These are phyloP conservation scores for Diachasmimorpha longicaudata DNA, from an alignment of 1,140 invertebrate genomes.

Conservation along the genomic window DNA sequence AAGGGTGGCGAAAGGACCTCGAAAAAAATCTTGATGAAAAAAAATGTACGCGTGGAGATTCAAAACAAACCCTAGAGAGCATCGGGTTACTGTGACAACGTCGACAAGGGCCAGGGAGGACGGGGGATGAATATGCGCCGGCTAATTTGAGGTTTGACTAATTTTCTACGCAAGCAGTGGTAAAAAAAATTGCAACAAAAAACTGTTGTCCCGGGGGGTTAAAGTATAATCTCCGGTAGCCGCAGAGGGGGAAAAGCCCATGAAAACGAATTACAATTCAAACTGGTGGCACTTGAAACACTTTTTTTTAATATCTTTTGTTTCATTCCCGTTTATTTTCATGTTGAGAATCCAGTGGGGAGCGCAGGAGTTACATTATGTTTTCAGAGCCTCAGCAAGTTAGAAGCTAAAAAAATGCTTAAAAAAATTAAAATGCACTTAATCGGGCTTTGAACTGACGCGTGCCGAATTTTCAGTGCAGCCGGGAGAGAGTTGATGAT, in stretches of 20 bases:
- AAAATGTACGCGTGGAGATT: conserved; percentile 15
- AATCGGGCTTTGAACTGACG: conserved; percentile 16
- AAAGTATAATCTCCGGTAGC: conserved; percentile 1
- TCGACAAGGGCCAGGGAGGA: neutral
- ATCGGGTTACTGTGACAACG: conserved; percentile 40
- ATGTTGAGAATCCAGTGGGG: neutral
- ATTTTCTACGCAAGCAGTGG: conserved; percentile 47
- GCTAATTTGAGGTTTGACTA: conserved; percentile 53
- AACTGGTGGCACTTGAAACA: conserved; percentile 28
- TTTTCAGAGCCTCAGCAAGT: conserved; percentile 7
- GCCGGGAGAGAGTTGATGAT: conserved; percentile 21
- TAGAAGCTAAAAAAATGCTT: conserved; percentile 14
- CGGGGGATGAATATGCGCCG: conserved; percentile 23
- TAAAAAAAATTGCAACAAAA: conserved; percentile 41
- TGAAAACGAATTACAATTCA: conserved; percentile 46
- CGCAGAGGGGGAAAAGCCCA: conserved; percentile 3
- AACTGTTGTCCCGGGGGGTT: conserved; percentile 31
- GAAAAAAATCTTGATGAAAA: neutral
- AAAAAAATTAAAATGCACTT: conserved; percentile 26
- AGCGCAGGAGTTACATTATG: neutral
- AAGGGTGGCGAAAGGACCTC: conserved; percentile 25
- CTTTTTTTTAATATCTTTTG: conserved; percentile 26
- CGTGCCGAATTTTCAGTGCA: conserved; percentile 21
- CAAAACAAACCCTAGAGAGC: conserved; percentile 35
- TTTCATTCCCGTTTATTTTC: conserved; percentile 26